Percentiles rank a stretch among this genome's conserved stretches.
These are phyloP conservation scores for Phaedon cochleariae DNA, from an alignment of 2,888 invertebrate species.

Conservation along the genomic window DNA sequence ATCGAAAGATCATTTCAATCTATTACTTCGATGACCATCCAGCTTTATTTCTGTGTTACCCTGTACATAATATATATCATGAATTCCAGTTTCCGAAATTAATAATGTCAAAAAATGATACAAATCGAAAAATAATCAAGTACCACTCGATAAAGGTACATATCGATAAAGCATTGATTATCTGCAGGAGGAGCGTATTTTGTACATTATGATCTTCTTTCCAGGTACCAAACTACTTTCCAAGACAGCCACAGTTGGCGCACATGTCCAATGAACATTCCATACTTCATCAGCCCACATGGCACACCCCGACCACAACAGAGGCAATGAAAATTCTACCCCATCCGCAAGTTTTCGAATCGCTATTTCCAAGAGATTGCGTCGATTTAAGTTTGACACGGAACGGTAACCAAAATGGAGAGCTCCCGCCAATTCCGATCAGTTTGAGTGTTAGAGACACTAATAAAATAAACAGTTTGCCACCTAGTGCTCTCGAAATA, in stretches of 20 bases:
- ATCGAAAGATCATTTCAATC: too few relatives aligned
- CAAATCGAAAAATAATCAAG: too few relatives aligned
- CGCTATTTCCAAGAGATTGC: slow-evolving; percentile 53
- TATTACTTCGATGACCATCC: too few relatives aligned
- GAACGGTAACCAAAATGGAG: slow-evolving; percentile 62
- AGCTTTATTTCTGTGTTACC: too few relatives aligned
- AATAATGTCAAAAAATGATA: too few relatives aligned
- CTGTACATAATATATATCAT: too few relatives aligned
- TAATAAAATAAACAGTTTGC: slow-evolving; percentile 71
- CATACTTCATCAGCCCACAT: slow-evolving; percentile 73
- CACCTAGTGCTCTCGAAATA: slow-evolving; percentile 63
- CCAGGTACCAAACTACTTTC: slow-evolving; percentile 76
- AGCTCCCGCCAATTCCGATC: slow-evolving; percentile 54
- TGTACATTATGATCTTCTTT: slow-evolving; percentile 14
- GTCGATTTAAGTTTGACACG: slow-evolving; percentile 67
- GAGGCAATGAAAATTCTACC: slow-evolving; percentile 62
- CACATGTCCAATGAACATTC: slow-evolving; percentile 77
- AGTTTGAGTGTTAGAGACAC: slow-evolving; percentile 71
- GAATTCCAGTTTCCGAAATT: too few relatives aligned
- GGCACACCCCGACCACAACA: slow-evolving; percentile 77
- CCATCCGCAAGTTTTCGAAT: slow-evolving; percentile 62
- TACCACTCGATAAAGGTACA: too few relatives aligned
- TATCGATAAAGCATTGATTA: too few relatives aligned
- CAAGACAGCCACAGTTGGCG: slow-evolving; percentile 76
- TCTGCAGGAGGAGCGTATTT: too few relatives aligned